Evolutionary conservation across 2,888 invertebrate genomes (phyloP).

Genomic region (Toxonevra muliebris): DNA sequence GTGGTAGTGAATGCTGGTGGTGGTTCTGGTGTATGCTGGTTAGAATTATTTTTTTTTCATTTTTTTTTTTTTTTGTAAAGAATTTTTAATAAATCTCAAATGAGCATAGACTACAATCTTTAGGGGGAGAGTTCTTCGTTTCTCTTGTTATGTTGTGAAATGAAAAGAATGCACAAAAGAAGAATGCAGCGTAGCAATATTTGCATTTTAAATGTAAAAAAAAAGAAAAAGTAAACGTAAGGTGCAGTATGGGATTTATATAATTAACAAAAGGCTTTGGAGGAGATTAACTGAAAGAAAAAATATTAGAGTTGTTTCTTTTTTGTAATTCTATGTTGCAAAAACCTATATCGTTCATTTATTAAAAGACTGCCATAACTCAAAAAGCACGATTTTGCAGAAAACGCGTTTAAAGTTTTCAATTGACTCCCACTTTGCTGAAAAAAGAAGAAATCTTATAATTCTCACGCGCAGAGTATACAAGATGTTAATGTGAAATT

Average conservation of each 20-base stretch:
- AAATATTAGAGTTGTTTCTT: neutral
- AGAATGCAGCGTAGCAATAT: conserved; percentile 44
- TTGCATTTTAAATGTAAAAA: conserved; percentile 29
- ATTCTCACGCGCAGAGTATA: too few species aligned
- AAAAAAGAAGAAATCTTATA: too few species aligned
- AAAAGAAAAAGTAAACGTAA: too few species aligned
- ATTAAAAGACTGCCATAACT: too few species aligned
- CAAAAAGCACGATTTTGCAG: too few species aligned
- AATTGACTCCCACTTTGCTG: too few species aligned
- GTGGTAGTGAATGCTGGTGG: too few species aligned
- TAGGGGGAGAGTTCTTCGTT: conserved; percentile 16
- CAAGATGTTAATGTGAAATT: too few species aligned
- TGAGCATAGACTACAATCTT: conserved; percentile 51
- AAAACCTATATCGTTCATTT: too few species aligned
- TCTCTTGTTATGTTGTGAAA: neutral
- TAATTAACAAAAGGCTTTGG: conserved; percentile 60
- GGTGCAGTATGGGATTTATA: conserved; percentile 50
- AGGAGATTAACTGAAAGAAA: neutral
- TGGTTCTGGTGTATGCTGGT: neutral
- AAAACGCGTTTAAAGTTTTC: too few species aligned
- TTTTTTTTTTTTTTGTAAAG: conserved; percentile 49
- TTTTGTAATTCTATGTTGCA: neutral
- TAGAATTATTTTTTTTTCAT: conserved; percentile 22
- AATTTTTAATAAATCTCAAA: conserved; percentile 65
- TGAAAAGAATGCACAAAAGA: conserved; percentile 43